Evolutionary conservation across 2,797 vertebrate genomes (phyloP), one percentile per base, ranked within the genome.

Genomic region (Brachyrhaphis roseni): DNA sequence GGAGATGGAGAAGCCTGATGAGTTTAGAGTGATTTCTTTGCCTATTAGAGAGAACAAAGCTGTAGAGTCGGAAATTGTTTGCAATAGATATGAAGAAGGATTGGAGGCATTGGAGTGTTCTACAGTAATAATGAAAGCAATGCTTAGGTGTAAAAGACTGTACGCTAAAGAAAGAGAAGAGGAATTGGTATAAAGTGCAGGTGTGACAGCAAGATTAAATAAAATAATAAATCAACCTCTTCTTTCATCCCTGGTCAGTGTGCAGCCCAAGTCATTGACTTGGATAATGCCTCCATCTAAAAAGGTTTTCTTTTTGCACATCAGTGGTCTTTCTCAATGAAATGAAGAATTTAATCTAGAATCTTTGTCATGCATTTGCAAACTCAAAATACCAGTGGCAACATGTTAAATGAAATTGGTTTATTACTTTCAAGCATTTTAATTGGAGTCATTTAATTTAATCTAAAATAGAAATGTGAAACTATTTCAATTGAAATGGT

Each of bases 191-290:
- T 80, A 62, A 85, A 85, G 86, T 59, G 79, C 84, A 88, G 90
- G 91, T 86, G 85, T 85, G 89, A 82, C 84, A 76, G 78, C 46
- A 34, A 75, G 79, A 88, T 90, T 90, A 92, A 91, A 86, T 79
- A 73, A 92, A 88, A 90, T 92, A 90, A 93, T 94, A 87, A 90
- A 93, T 95, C 88, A 91, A 74, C 70, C 71, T 87, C 85, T 43
- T 82, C 87, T 81, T 90, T 81, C 81, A 80, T 57, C 74, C 84
- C 83, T 86, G 84, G 86, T 93, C 87, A 88, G 86, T 89, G 84
- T 83, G 86, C 68, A 43, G 82, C 79, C 62, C 80, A 53, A 77
- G 31, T 81, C 83, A 84, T 55, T 87, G 88, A 84, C 36, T 88
- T 87, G 82, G 85, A 92, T 92, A 90, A 91, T 87, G 83, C 80